phyloP scores from a whole-genome alignment of 2,113 vertebrate genomes.

The Polypterus bichir region DNA sequence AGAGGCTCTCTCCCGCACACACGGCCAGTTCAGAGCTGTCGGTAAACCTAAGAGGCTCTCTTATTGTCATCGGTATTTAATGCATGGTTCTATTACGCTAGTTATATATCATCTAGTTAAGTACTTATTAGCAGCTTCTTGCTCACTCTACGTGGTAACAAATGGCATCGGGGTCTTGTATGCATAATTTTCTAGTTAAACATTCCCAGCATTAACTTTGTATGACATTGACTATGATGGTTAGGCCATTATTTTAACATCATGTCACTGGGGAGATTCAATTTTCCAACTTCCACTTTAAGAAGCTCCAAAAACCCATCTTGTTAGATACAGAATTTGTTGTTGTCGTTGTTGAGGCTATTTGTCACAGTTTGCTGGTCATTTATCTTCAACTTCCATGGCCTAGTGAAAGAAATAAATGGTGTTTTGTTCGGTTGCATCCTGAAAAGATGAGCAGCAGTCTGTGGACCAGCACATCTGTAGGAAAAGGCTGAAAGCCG shows the following conservation, averaged over 20 bases:
- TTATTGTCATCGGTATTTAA: conserved; percentile 14
- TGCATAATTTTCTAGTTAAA: conserved; percentile 50
- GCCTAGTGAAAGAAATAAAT: conserved; percentile 47
- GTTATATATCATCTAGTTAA: conserved; percentile 47
- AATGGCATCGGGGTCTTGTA: conserved; percentile 54
- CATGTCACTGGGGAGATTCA: conserved; percentile 34
- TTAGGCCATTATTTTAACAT: conserved; percentile 21
- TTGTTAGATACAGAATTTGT: conserved; percentile 34
- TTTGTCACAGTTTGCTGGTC: conserved; percentile 51
- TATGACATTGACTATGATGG: conserved; percentile 50
- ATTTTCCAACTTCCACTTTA: background rate
- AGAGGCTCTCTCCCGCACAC: background rate
- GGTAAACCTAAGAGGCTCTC: conserved; percentile 3
- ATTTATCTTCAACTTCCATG: conserved; percentile 58
- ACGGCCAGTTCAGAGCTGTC: conserved; percentile 8
- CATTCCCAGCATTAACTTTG: conserved; percentile 61
- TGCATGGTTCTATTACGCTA: conserved; percentile 39
- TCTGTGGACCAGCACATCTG: conserved; percentile 46
- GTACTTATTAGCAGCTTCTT: conserved; percentile 47
- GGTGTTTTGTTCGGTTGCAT: conserved; percentile 43
- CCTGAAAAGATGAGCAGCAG: conserved; percentile 59
- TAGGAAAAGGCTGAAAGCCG: conserved; percentile 51
- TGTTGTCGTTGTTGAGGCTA: conserved; percentile 45
- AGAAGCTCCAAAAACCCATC: conserved; percentile 14
- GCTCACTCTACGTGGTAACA: conserved; percentile 45